Base-by-base conservation (phyloP, 2,113 vertebrate species). In the Pseudolaguvia tuberculata region DNA sequence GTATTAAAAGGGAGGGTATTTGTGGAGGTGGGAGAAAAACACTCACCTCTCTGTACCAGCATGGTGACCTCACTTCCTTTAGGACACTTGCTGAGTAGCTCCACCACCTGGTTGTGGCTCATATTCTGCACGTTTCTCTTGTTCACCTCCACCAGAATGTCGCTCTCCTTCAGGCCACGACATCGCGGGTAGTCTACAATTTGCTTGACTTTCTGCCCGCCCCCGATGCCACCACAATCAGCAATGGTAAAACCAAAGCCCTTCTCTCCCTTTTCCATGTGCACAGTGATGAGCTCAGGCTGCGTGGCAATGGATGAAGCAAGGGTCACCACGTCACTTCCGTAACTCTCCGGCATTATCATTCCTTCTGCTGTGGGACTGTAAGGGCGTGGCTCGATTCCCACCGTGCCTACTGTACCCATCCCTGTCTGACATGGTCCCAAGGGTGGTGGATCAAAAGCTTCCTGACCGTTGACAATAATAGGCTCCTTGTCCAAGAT, bases 201-300 rank as follows among this genome's bases (percentile, higher is more conserved):
- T 80, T 98, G 96, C 83, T 99, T 98, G 76, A 99, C 97, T 82
- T 94, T 91, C 81, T 98, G 97, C 63, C 97, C 97, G 0, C 96
- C 96, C 12, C 96, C 95, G 70, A 57, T 57, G 39, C 12, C 53
- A 20, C 52, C 69, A 31, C 95, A 98, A 88, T 99, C 97, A 0
- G 96, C 96, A 6, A 99, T 99, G 47, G 97, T 99, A 85, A 99
- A 99, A 57, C 97, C 97, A 45, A 99, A 98, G 73, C 96, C 97
- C 90, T 98, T 97, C 13, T 96, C 96, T 61, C 97, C 97, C 84
- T 98, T 99, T 80, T 98, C 94, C 88, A 99, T 98, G 81, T 98
- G 97, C 79, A 99, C 94, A 42, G 97, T 98, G 82, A 99, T 98
- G 69, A 99, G 94, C 86, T 99, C 97, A 0, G 97, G 97, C 81